Percentiles rank a stretch among this genome's conserved stretches.
phyloP scores from a whole-genome alignment of 2,113 vertebrate species.

The Laticauda laticaudata region DNA sequence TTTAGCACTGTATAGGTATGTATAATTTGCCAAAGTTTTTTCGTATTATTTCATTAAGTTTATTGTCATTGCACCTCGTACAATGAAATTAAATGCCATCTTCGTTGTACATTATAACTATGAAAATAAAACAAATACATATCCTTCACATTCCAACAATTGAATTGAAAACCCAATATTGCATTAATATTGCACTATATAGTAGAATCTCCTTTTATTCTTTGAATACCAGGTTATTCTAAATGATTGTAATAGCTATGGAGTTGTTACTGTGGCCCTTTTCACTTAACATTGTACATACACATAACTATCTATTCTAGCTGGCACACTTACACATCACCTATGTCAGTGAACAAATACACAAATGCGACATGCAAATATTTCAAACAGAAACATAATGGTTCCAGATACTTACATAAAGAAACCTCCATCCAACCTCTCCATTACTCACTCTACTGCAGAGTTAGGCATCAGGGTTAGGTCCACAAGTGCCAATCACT shows the following conservation, averaged over 20 bases:
- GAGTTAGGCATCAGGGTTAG: neutral
- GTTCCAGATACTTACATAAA: neutral
- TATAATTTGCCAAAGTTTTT: neutral
- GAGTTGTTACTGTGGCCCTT: neutral
- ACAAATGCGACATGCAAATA: neutral
- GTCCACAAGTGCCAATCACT: neutral
- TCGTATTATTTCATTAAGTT: neutral
- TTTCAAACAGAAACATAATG: neutral
- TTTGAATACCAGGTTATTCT: neutral
- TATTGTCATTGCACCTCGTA: too few species aligned
- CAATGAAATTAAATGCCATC: too few species aligned
- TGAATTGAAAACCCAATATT: too few species aligned
- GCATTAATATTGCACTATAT: too few species aligned
- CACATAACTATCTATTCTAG: neutral
- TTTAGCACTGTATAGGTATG: neutral
- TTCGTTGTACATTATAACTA: too few species aligned
- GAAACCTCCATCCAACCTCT: neutral
- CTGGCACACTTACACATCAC: neutral
- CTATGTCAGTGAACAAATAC: neutral
- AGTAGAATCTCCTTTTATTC: neutral
- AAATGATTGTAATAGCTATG: neutral
- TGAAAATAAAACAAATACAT: too few species aligned
- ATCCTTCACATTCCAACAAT: too few species aligned
- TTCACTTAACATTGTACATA: neutral
- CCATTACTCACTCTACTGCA: neutral